Evolutionary conservation across 2,797 vertebrate genomes (phyloP).

Genomic region (Discoglossus pictus): DNA sequence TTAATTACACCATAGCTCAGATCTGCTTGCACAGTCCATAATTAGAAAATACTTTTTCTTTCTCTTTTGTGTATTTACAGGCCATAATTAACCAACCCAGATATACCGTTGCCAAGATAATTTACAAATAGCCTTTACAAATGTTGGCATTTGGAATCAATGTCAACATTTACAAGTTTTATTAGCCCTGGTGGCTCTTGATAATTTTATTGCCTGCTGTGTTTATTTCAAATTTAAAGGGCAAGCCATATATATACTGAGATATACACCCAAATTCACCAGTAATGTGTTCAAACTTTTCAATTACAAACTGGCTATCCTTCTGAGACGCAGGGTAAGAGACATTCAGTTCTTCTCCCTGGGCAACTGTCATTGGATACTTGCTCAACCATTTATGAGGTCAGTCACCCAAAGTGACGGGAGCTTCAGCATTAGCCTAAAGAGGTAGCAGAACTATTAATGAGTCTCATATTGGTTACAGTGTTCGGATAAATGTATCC

Average conservation of each 20-base stretch:
- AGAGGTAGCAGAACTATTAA: too few relatives aligned
- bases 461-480: too few relatives aligned
- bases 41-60: too few relatives aligned
- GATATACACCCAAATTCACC: not conserved
- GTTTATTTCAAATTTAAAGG: not conserved
- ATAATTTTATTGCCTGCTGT: not conserved
- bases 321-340: constrained; percentile 5
- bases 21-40: too few relatives aligned
- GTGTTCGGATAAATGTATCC: too few relatives aligned
- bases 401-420: too few relatives aligned
- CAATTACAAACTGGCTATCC: constrained; percentile 7
- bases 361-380: constrained; percentile 1
- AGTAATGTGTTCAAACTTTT: not conserved
- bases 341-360: constrained; percentile 19
- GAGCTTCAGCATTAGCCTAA: too few relatives aligned
- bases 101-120: not conserved
- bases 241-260: not conserved
- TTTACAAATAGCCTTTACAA: constrained; percentile 7
- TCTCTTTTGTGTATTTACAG: too few relatives aligned
- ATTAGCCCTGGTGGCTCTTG: not conserved
- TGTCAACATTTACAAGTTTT: constrained; percentile 5
- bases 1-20: too few relatives aligned
- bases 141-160: not conserved
- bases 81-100: not conserved
- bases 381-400: not conserved